Percentiles rank a stretch among this genome's conserved stretches.
phyloP scores from a whole-genome alignment of 2,888 invertebrate genomes.

The Bellardia pandia region DNA sequence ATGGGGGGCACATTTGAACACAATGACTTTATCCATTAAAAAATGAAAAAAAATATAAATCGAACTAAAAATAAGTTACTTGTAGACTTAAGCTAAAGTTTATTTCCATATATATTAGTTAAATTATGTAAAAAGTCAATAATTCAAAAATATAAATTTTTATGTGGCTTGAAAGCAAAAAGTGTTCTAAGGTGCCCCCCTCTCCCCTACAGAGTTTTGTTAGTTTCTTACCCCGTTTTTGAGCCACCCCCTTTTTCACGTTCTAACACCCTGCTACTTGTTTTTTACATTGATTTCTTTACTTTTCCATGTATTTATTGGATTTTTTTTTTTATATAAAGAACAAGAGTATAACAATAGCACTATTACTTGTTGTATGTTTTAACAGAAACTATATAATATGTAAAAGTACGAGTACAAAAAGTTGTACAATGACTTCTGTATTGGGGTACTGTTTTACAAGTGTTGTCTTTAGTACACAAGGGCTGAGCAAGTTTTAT shows the following conservation, averaged over 20 bases:
- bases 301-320: not conserved
- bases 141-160: no score
- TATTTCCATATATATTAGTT: no score
- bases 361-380: not conserved
- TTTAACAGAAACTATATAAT: no score
- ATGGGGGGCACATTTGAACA: no score
- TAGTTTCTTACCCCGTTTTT: not conserved
- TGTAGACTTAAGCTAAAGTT: no score
- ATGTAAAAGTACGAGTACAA: no score
- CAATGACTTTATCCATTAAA: no score
- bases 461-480: not conserved
- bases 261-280: not conserved
- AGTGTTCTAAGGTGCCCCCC: no score
- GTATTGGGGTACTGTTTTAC: not conserved
- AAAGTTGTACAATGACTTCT: conserved; percentile 2
- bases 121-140: no score
- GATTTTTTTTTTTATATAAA: not conserved
- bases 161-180: no score
- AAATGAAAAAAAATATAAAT: no score
- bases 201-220: not conserved
- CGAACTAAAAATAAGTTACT: no score
- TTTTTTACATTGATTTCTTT: not conserved
- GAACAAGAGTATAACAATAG: not conserved
- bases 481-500: not conserved
- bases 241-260: not conserved